These are phyloP conservation scores for Argyresthia goedartella DNA, from an alignment of 2,888 invertebrate genomes.

Conservation along the genomic window DNA sequence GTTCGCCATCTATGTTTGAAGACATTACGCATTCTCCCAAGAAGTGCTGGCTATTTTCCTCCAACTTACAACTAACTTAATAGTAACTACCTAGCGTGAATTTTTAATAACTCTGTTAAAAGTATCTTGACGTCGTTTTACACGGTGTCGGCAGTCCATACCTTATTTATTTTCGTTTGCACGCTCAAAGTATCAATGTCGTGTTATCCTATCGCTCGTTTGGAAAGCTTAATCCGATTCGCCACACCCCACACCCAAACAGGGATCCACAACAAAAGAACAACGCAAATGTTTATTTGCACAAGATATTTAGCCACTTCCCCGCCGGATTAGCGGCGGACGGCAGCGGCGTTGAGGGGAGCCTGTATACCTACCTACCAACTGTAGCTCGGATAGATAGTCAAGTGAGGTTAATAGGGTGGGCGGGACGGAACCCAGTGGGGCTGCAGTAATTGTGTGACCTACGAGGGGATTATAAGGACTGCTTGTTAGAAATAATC, in stretches of 20 bases:
- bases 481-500: slow-evolving; percentile 10
- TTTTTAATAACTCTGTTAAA: no score
- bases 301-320: slow-evolving; percentile 70
- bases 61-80: no score
- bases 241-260: slow-evolving; percentile 44
- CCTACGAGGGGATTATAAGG: slow-evolving; percentile 44
- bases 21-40: no score
- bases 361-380: slow-evolving; percentile 13
- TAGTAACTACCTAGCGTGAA: no score
- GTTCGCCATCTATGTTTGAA: no score
- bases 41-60: no score
- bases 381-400: slow-evolving; percentile 34
- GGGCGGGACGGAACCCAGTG: slow-evolving; percentile 44
- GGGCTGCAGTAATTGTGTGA: slow-evolving; percentile 45
- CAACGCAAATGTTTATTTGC: slow-evolving; percentile 66
- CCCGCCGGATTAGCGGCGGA: slow-evolving; percentile 60
- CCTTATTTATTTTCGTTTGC: no score
- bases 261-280: slow-evolving; percentile 44
- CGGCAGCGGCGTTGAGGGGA: slow-evolving; percentile 46
- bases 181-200: no score
- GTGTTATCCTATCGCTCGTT: no score
- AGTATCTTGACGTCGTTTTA: no score
- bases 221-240: slow-evolving; percentile 47
- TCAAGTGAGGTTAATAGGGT: slow-evolving; percentile 45
- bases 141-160: no score